Base-by-base conservation (phyloP, 1,140 invertebrate genomes). In the Oedothorax gibbosus region DNA sequence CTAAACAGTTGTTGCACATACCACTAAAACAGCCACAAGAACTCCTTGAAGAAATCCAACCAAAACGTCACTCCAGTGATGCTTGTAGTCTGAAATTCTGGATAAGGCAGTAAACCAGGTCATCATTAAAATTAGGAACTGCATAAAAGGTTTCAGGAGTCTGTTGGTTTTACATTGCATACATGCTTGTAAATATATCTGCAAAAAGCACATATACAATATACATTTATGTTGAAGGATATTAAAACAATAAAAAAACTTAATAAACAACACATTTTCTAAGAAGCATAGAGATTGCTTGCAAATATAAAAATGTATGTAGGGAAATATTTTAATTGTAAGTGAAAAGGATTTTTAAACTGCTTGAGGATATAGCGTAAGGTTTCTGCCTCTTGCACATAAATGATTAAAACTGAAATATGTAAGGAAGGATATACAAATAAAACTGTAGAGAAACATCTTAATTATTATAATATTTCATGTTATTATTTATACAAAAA, bases 21-120 rank as follows among this genome's bases (percentile, higher is more conserved):
- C 85, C 21, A 54, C 53, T 21, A 86, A 68, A 7, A 85, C 7
- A n/a, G 86, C 85, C 0, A 86, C 72, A 54, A 86, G 11, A n/a
- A 90, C 89, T 21, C 95, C 95, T 82, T 94, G 90, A 53, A 92
- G 82, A 9, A 91, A 90, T 10, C 95, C 95, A 84, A 92, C 92
- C 7, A 95, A 89, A 4, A 95, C 94, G 90, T 96, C 95, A 89
- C 95, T 96, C 95, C 96, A 98, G 89, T 99, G 97, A 90, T 99
- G 98, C 91, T 98, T 99, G 90, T 98, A 97, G 91, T 99, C 95
- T 1, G 95, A 96, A 21, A 99, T 93, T 49, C 97, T 92, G 6
- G 95, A 95, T 90, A 97, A 92, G 4, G 94, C 94, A 3, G 95
- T 96, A 88, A 92, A 95, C 82, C 94, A 94, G 15, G 95, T 93